phyloP scores from a whole-genome alignment of 2,113 vertebrate species.

The Scartelaos histophorus region DNA sequence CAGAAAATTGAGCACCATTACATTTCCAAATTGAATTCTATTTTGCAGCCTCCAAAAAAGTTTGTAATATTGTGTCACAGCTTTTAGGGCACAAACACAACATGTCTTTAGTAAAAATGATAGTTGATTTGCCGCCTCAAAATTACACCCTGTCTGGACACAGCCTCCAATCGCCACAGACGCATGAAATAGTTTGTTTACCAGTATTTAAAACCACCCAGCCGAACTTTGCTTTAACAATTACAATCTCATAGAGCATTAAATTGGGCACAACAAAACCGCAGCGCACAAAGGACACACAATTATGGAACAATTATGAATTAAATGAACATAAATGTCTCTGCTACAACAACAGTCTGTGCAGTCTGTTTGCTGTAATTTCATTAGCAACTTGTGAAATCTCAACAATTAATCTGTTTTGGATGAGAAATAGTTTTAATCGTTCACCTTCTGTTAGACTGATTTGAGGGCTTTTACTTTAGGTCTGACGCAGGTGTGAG shows the following conservation, averaged over 20 bases:
- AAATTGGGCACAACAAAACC: constrained; percentile 4
- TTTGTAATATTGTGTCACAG: background rate
- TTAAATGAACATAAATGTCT: constrained; percentile 11
- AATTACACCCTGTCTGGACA: background rate
- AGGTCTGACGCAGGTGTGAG: constrained; percentile 7
- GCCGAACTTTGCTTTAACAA: constrained; percentile 2
- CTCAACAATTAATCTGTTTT: background rate
- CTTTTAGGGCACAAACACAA: background rate
- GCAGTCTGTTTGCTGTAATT: background rate
- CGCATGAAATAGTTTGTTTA: constrained; percentile 11
- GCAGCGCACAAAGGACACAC: constrained; percentile 4
- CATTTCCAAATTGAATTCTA: background rate
- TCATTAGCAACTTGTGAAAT: constrained; percentile 5
- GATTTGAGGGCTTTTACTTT: background rate
- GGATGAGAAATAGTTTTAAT: background rate
- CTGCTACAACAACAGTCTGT: background rate
- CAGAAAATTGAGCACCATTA: background rate
- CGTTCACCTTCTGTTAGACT: constrained; percentile 1
- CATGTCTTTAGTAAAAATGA: background rate
- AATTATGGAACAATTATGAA: constrained; percentile 11
- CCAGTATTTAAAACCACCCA: background rate
- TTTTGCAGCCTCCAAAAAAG: background rate
- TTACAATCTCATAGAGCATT: constrained; percentile 3
- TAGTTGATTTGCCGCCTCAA: background rate
- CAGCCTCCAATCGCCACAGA: background rate